Percentiles rank a stretch among this genome's conserved stretches.
phyloP scores from a whole-genome alignment of 2,113 vertebrate genomes.

The Tamias sibiricus region DNA sequence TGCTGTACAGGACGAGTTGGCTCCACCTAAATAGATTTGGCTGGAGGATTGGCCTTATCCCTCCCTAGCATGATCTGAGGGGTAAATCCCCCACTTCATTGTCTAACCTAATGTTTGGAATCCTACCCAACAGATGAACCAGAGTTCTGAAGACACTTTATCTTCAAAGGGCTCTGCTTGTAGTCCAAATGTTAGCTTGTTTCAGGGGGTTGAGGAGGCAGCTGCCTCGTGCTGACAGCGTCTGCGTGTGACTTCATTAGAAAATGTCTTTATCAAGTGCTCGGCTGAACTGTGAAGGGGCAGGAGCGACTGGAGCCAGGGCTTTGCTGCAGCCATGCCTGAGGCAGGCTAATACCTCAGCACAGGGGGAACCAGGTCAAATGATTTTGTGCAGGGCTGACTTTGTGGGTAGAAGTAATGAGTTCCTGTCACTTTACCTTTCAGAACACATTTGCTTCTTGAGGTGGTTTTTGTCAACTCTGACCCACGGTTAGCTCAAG shows the following conservation, averaged over 20 bases:
- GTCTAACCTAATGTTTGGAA: neutral
- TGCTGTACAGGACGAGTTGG: neutral
- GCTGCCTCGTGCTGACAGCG: neutral
- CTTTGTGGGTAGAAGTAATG: neutral
- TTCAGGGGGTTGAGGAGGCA: neutral
- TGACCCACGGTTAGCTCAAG: neutral
- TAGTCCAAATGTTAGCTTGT: neutral
- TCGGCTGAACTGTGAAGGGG: neutral
- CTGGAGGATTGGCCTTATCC: neutral
- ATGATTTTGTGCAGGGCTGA: neutral
- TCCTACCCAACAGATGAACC: neutral
- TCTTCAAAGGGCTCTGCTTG: neutral
- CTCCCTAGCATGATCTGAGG: neutral
- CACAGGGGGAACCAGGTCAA: neutral
- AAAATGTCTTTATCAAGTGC: neutral
- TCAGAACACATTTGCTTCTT: neutral
- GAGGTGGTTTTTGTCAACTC: neutral
- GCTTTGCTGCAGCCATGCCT: neutral
- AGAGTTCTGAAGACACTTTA: neutral
- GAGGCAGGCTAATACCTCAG: fast-evolving
- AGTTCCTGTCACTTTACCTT: neutral
- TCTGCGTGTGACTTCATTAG: neutral
- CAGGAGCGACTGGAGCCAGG: neutral
- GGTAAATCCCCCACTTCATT: neutral
- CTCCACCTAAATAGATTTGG: neutral